Conservation (phyloP, 2,888 invertebrate genomes). For the Hedychridium roseum region DNA sequence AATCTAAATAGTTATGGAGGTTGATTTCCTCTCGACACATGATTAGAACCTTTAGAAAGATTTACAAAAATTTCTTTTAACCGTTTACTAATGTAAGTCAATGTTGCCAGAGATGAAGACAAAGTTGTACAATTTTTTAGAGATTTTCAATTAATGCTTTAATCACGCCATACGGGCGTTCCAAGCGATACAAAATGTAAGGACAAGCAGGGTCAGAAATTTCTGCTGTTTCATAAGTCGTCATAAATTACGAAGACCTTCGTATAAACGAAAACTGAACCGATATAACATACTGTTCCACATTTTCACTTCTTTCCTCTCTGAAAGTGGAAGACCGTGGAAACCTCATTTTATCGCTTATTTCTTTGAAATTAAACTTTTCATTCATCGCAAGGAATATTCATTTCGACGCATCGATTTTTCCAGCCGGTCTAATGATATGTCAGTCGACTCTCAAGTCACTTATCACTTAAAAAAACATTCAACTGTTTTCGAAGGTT, state of each 20-base stretch:
- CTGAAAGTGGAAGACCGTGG: not conserved
- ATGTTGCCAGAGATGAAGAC: not conserved
- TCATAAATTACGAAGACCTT: not conserved
- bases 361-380: too few species aligned
- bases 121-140: not conserved
- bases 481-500: not conserved
- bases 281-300: not conserved
- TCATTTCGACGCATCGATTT: not conserved
- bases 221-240: not conserved
- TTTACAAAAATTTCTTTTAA: not conserved
- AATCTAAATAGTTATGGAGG: too few species aligned
- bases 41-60: too few species aligned
- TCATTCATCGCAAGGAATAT: not conserved
- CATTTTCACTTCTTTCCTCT: not conserved
- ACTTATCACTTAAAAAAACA: not conserved
- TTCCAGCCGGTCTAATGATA: not conserved
- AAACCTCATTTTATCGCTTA: not conserved
- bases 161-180: not conserved
- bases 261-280: not conserved
- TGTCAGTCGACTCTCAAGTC: not conserved
- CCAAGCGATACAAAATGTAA: not conserved
- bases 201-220: not conserved
- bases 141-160: not conserved
- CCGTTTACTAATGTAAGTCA: not conserved
- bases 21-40: too few species aligned